Evolutionary conservation across 1,140 invertebrate species (phyloP), one percentile per base, ranked within the genome.

Genomic region (Drosophila quadrilineata): DNA sequence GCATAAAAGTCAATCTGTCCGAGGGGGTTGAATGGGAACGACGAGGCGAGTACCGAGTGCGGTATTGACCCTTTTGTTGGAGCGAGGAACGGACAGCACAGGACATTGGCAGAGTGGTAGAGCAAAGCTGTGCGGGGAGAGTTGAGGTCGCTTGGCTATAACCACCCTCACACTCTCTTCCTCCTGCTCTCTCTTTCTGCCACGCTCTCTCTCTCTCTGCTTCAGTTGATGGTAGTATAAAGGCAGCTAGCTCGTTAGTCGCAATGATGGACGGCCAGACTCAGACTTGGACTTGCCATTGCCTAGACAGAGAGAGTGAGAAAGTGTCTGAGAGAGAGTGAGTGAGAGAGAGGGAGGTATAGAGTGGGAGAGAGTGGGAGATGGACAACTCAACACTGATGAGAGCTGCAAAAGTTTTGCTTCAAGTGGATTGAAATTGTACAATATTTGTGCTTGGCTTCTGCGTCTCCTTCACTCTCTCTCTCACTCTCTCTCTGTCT

Each of bases 1-100:
- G 64, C 69, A 73, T 73, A 64, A 77, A 77, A 77, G 75, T 77
- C 75, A 79, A 77, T 77, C 75, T 79, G 58, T 62, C 56, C 45
- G 77, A 60, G 75, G 75, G n/a, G 75, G 69, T 77, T 65, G 75
- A 77, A 77, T 49, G 58, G 60, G 58, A 45, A 52, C 58, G n/a
- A n/a, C n/a, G n/a, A n/a, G n/a, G n/a, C n/a, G n/a, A n/a, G n/a
- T n/a, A n/a, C n/a, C n/a, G n/a, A n/a, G n/a, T n/a, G n/a, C n/a
- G n/a, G n/a, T n/a, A 77, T 77, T 77, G 75, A 77, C 75, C 75
- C 75, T 43, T 73, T 77, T 77, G 69, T 70, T 65, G 64, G 35
- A 60, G 56, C 69, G 41, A 40, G 60, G 38, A 38, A 48, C 43
- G 46, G 64, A 46, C 63, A 66, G 36, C 24, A 49, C 24, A 6